A percentile compares a stretch with the other conserved stretches of the same genome.
Conservation (phyloP, 2,113 vertebrate genomes). For the Bos javanicus region DNA sequence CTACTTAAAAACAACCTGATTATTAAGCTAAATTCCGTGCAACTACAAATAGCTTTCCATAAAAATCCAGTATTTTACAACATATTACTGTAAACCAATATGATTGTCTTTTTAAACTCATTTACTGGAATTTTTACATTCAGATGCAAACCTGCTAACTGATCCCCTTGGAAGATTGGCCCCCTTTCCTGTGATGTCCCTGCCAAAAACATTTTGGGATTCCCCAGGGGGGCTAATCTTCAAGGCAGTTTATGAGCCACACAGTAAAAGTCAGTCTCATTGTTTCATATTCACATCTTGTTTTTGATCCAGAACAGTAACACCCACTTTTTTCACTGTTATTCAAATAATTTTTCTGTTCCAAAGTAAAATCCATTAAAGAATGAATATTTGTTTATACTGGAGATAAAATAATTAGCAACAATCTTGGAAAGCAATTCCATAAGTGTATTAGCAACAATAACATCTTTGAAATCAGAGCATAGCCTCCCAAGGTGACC, state of each 20-base stretch:
- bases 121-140: background rate
- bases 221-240: background rate
- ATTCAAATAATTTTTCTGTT: background rate
- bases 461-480: background rate
- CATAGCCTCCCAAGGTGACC: background rate
- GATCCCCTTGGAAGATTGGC: background rate
- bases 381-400: background rate
- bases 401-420: conserved; percentile 17
- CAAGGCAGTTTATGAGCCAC: background rate
- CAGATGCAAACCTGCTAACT: background rate
- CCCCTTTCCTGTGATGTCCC: background rate
- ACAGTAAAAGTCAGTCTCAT: background rate
- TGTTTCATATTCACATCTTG: background rate
- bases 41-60: background rate
- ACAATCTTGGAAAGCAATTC: background rate
- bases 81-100: background rate
- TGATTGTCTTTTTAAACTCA: background rate
- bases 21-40: background rate
- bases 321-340: background rate
- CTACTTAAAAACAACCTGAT: background rate
- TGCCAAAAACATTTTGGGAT: background rate
- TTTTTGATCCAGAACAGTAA: conserved; percentile 12
- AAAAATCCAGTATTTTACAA: background rate
- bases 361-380: background rate
- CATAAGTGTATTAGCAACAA: background rate